phyloP scores from a whole-genome alignment of 2,797 vertebrate genomes.

The Forpus xanthops region DNA sequence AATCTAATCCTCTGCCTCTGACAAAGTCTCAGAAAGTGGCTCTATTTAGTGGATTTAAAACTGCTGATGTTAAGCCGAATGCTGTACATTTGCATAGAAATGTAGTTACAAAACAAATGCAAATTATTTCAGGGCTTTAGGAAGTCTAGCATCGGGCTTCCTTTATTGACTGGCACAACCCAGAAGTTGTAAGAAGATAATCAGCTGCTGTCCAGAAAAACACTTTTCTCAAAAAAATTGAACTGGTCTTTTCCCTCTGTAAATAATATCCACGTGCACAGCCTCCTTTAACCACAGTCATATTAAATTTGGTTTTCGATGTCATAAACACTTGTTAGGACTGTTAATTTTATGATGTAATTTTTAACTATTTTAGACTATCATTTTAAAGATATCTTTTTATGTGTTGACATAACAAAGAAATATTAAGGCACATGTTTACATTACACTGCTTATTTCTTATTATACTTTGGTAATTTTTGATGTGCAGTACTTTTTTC shows the following conservation, averaged over 20 bases:
- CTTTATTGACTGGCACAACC: neutral
- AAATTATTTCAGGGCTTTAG: conserved; percentile 25
- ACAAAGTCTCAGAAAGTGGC: conserved; percentile 33
- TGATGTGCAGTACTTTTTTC: neutral
- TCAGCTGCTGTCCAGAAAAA: neutral
- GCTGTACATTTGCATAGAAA: conserved; percentile 53
- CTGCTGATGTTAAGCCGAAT: conserved; percentile 16
- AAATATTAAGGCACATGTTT: neutral
- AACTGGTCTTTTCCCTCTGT: neutral
- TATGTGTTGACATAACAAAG: neutral
- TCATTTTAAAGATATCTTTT: neutral
- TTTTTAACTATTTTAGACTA: neutral
- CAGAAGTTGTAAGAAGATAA: neutral
- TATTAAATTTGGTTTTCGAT: conserved; percentile 29
- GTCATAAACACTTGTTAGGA: conserved; percentile 30
- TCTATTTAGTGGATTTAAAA: conserved; percentile 57
- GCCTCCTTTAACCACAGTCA: neutral
- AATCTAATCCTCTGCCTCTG: conserved; percentile 39
- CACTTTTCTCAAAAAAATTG: neutral
- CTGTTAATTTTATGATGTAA: conserved; percentile 37
- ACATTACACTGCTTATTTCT: neutral
- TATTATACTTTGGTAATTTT: neutral
- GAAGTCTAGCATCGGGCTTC: neutral
- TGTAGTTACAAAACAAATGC: conserved; percentile 65
- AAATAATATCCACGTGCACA: neutral